Evolutionary conservation across 1,140 invertebrate genomes (phyloP), one percentile per base, ranked within the genome.

Genomic region (Amyelois transitella): DNA sequence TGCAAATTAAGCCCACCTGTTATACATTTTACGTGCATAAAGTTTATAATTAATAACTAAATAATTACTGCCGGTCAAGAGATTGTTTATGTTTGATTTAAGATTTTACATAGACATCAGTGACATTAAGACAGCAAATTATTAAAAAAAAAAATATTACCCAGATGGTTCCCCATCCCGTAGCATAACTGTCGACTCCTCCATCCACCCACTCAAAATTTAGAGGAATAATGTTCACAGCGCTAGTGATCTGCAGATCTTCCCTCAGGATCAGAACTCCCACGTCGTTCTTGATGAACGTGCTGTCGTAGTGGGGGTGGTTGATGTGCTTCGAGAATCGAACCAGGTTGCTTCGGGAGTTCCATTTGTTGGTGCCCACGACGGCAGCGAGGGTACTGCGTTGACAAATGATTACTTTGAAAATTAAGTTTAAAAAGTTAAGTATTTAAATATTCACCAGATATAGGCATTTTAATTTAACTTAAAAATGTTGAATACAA

Each of bases 281-380:
- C 4, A 69, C 60, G 43, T 78, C 75, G 48, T 74, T 53, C 44
- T 75, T 76, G 7, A 69, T 47, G 4, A 54, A 53, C 6, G 0
- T 0, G 18, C 12, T 8, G 18, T 72, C 53, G 51, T 51, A 76
- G 0, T 56, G 6, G 0, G 65, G 62, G 51, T 76, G 73, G 18
- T 67, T 72, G 0, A 60, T 49, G 48, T 56, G 56, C 12, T 32
- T 17, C 12, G 24, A 51, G 18, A 77, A 66, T 1, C 47, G 18
- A 0, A 69, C 50, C 3, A 44, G 49, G 0, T 48, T 55, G 38
- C 55, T 32, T 38, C 24, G 43, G 6, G 65, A 60, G 18, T 61
- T 55, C 69, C 69, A 77, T 44, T 61, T 38, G 28, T 69, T 63
- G 6, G 67, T 62, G 0, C 72, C 72, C 60, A 89, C 25, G 61